phyloP scores from a whole-genome alignment of 2,797 vertebrate genomes.

The Champsocephalus gunnari region DNA sequence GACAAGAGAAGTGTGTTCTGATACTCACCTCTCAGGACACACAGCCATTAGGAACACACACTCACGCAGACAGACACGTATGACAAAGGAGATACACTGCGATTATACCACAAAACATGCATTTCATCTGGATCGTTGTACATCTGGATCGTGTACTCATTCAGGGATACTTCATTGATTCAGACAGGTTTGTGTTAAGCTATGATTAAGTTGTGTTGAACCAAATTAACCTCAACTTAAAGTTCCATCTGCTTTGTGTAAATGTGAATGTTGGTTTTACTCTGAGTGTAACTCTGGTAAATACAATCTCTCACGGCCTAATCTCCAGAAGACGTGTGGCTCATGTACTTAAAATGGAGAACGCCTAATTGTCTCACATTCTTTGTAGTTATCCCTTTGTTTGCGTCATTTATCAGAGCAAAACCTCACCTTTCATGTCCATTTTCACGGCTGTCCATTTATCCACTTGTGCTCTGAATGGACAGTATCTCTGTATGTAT shows the following conservation, averaged over 20 bases:
- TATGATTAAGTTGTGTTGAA: not conserved
- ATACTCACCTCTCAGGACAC: constrained; percentile 70
- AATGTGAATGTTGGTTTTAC: constrained; percentile 17
- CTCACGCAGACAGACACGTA: constrained; percentile 10
- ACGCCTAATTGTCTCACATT: constrained; percentile 57
- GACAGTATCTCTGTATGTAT: constrained; percentile 78
- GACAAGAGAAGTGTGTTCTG: constrained; percentile 79
- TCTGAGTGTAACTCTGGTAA: constrained; percentile 11
- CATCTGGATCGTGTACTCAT: constrained; percentile 26
- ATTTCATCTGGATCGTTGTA: constrained; percentile 11
- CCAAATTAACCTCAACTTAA: constrained; percentile 2
- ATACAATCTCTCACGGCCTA: constrained; percentile 15
- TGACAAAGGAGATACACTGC: constrained; percentile 25
- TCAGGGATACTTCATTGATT: constrained; percentile 16
- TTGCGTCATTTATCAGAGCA: constrained; percentile 62
- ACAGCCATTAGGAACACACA: constrained; percentile 14
- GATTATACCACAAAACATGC: constrained; percentile 22
- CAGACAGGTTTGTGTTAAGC: constrained; percentile 39
- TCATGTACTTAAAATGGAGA: constrained; percentile 29
- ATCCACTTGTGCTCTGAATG: constrained; percentile 65
- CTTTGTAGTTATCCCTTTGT: constrained; percentile 65
- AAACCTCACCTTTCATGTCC: constrained; percentile 72
- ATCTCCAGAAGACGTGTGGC: not conserved
- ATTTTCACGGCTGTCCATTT: constrained; percentile 78
- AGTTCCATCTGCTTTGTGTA: constrained; percentile 5